These are phyloP conservation scores for Athalia cordata DNA, from an alignment of 2,888 invertebrate genomes.

Conservation along the genomic window DNA sequence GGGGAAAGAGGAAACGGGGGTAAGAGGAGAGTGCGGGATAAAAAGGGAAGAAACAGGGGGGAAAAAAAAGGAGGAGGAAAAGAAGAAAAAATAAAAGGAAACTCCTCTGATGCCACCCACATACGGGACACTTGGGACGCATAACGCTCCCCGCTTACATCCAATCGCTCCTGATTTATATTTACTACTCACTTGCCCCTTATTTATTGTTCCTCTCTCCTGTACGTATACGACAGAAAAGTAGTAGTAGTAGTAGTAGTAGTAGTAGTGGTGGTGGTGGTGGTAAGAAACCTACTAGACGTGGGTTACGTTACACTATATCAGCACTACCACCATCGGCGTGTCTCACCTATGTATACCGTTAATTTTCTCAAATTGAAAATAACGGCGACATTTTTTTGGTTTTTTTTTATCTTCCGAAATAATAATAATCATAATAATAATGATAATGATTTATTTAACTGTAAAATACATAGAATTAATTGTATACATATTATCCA, in stretches of 20 bases:
- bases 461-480: too few relatives aligned
- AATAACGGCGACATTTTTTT: constrained; percentile 65
- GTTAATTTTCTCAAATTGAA: constrained; percentile 73
- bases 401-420: too few relatives aligned
- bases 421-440: too few relatives aligned
- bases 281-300: constrained; percentile 47
- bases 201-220: constrained; percentile 70
- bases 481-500: too few relatives aligned
- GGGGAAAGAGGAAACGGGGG: neutral
- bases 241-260: too few relatives aligned
- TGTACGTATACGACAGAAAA: too few relatives aligned
- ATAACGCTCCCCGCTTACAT: constrained; percentile 73
- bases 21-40: neutral
- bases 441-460: too few relatives aligned
- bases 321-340: constrained; percentile 51
- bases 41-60: too few relatives aligned
- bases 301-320: constrained; percentile 61
- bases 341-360: constrained; percentile 51
- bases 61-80: neutral
- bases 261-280: too few relatives aligned
- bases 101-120: constrained; percentile 64
- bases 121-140: constrained; percentile 73
- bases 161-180: constrained; percentile 74
- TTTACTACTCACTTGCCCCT: constrained; percentile 72
- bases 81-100: neutral